phyloP scores from a whole-genome alignment of 2,888 invertebrate species.

The Timandra comae region DNA sequence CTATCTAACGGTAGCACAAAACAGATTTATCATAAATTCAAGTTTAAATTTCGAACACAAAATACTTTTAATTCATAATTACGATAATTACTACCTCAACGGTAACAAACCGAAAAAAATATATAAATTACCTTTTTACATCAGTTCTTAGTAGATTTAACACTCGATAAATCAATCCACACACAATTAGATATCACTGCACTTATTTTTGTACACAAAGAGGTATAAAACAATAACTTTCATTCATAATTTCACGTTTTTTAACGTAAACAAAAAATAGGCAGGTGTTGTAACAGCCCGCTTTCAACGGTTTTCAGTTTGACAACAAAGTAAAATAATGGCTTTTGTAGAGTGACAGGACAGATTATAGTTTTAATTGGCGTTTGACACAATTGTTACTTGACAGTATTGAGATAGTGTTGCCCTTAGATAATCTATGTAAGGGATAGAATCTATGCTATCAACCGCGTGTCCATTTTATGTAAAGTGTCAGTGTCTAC shows the following conservation, averaged over 20 bases:
- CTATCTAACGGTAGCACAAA: no score
- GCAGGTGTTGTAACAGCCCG: conserved; percentile 43
- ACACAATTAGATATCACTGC: conserved; percentile 2
- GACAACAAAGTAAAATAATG: no score
- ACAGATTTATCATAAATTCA: neutral
- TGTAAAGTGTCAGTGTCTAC: no score
- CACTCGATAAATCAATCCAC: neutral
- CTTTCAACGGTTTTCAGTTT: conserved; percentile 44
- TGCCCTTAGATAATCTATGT: no score
- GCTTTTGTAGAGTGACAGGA: no score
- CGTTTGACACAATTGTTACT: no score
- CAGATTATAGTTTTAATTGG: no score
- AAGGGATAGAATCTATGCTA: no score
- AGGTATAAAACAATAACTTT: conserved; percentile 27
- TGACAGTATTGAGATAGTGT: no score
- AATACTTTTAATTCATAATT: conserved; percentile 6
- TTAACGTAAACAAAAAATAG: conserved; percentile 48
- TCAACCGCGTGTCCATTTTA: no score
- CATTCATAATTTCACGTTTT: conserved; percentile 46
- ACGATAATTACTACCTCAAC: neutral
- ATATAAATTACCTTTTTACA: conserved; percentile 13
- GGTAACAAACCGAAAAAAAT: neutral
- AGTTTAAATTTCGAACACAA: neutral
- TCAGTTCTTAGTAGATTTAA: conserved; percentile 8
- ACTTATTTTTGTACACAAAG: conserved; percentile 6